Base-by-base conservation (phyloP, 2,888 invertebrate species). In the Cephus pulcher region DNA sequence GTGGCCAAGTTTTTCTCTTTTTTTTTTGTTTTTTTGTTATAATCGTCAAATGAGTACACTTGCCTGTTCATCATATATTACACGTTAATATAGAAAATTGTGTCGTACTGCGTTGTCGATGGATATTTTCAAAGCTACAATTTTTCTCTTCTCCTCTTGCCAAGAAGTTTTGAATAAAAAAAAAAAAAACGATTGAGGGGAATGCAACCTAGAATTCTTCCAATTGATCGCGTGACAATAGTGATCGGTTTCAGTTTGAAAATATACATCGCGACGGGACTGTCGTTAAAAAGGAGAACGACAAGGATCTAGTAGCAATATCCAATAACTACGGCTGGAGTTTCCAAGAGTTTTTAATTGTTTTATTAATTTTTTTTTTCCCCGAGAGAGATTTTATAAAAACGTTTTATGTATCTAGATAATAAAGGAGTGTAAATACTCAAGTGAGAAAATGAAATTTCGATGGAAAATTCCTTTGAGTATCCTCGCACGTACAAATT, bases 361-460 rank as follows among this genome's bases (percentile, higher is more conserved):
- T 85, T 86, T 88, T 85, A 87, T 86, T 85, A 83, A 86, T 84
- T 83, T 85, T 84, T 30, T 30, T 81, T 73, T 76, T 34, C 23
- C 74, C 34, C 12, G 56, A 76, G 84, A 83, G 81, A 82, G 32
- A 84, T 86, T 87, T 86, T 85, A 85, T 85, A 86, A 85, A 82
- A 81, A 82, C 79, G 80, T 81, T 85, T 87, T 82, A 84, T 88
- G 88, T 88, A 89, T 84, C 83, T 85, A 85, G 85, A 86, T 56
- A 89, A 89, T 89, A 89, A 89, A 89, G 80, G 83, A 87, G 84
- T 86, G 86, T 85, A 88, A 85, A 88, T 86, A 87, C 79, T 81
- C 23, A 56, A 56, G 56, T 56, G 56, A 56, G 56, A 56, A 56
- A 56, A 56, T 23, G 23, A 56, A 23, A 56, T 56, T 56, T 56